These are phyloP conservation scores for Microcaecilia unicolor DNA, from an alignment of 2,797 vertebrate species.

Conservation along the genomic window DNA sequence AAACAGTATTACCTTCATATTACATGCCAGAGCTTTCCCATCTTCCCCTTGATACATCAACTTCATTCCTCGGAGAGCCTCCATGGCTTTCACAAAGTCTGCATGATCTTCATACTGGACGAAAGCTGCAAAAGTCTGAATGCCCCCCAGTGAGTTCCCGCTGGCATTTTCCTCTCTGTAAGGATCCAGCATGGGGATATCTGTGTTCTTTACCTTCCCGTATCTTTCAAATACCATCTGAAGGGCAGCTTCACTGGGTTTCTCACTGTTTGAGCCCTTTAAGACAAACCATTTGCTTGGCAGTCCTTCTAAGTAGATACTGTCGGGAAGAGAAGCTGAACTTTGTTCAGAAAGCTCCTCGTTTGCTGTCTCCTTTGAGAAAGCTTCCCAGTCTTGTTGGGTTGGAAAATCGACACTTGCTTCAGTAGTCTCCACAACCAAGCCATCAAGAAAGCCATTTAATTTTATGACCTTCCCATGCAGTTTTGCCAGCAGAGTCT, in stretches of 20 bases:
- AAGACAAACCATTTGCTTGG: conserved; percentile 54
- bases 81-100: conserved; percentile 39
- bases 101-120: conserved; percentile 44
- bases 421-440: conserved; percentile 37
- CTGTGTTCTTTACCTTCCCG: conserved; percentile 47
- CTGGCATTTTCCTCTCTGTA: conserved; percentile 42
- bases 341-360: conserved; percentile 14
- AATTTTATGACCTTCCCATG: conserved; percentile 41
- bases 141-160: conserved; percentile 26
- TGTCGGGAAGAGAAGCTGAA: conserved; percentile 19
- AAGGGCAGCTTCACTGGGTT: conserved; percentile 45
- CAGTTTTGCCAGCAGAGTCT: conserved; percentile 42
- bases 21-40: conserved; percentile 53
- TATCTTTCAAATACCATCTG: conserved; percentile 44
- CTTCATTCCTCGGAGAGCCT: conserved; percentile 47
- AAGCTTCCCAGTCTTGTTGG: conserved; percentile 30
- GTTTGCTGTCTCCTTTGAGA: conserved; percentile 1
- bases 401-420: conserved; percentile 6
- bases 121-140: conserved; percentile 49
- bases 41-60: conserved; percentile 49
- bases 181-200: conserved; percentile 53
- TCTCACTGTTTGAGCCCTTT: conserved; percentile 33
- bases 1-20: conserved; percentile 57
- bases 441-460: conserved; percentile 35
- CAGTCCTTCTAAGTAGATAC: conserved; percentile 45